A percentile compares a stretch with the other conserved stretches of the same genome.
Conservation (phyloP, 2,113 vertebrate genomes). For the Pogona vitticeps region DNA sequence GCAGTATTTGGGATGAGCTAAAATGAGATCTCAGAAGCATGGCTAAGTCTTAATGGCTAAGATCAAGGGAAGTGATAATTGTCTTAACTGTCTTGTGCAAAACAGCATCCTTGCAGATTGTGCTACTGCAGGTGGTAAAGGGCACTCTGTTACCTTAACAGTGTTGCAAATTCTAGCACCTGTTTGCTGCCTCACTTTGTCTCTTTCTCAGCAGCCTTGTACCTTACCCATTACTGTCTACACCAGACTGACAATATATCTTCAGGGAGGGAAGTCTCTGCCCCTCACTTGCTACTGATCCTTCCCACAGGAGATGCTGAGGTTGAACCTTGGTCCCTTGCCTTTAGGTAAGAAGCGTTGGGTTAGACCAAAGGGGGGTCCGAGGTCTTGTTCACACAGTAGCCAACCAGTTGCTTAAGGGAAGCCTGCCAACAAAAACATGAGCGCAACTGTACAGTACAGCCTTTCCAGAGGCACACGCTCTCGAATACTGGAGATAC, state of each 20-base stretch:
- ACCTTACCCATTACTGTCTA: neutral
- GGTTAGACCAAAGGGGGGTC: no score
- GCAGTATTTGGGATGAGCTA: neutral
- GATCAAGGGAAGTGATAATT: neutral
- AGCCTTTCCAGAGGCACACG: no score
- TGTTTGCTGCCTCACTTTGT: neutral
- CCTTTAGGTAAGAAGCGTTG: no score
- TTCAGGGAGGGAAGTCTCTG: neutral
- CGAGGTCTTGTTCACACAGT: no score
- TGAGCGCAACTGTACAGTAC: no score
- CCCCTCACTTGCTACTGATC: neutral
- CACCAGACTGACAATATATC: neutral
- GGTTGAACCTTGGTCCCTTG: neutral
- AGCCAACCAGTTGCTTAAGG: no score
- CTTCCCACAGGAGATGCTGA: neutral
- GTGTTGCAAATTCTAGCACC: neutral
- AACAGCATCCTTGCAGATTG: neutral
- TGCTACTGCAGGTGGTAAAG: neutral
- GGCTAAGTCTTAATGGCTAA: neutral
- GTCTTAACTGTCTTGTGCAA: no score
- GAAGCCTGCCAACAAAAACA: no score
- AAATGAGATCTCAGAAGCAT: neutral
- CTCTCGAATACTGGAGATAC: no score
- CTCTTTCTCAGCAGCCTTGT: neutral
- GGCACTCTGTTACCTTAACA: no score